Percentiles rank a stretch among this genome's conserved stretches.
Evolutionary conservation across 1,140 invertebrate genomes (phyloP).

Genomic region (Pygmarrhopalites habei): DNA sequence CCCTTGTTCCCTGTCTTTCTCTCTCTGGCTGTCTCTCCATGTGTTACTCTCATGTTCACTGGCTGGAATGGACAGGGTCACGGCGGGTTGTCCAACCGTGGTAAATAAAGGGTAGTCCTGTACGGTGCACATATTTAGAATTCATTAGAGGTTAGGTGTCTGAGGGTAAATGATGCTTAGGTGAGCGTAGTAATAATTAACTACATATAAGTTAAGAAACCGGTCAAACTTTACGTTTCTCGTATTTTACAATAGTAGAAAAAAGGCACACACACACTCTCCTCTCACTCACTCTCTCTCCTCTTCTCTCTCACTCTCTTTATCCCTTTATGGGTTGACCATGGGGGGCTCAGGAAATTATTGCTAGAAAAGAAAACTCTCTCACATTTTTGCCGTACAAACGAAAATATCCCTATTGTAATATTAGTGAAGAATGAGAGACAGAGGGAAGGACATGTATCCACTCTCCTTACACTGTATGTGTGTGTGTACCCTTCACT

Average conservation of each 20-base stretch:
- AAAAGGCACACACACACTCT: too few species aligned
- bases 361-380: slow-evolving; percentile 10
- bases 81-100: slow-evolving; percentile 27
- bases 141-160: slow-evolving; percentile 34
- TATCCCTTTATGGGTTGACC: slow-evolving; percentile 35
- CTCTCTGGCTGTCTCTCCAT: not conserved
- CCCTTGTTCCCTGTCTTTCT: not conserved
- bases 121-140: slow-evolving; percentile 34
- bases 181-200: slow-evolving; percentile 23
- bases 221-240: too few species aligned
- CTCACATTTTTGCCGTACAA: slow-evolving; percentile 26
- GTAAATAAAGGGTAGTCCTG: slow-evolving; percentile 11
- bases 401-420: slow-evolving; percentile 21
- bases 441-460: too few species aligned
- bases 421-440: too few species aligned
- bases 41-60: not conserved
- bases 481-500: too few species aligned
- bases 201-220: too few species aligned
- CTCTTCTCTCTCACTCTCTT: too few species aligned
- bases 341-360: slow-evolving; percentile 30
- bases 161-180: slow-evolving; percentile 26
- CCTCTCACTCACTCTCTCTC: too few species aligned
- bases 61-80: slow-evolving; percentile 17
- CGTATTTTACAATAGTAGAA: too few species aligned
- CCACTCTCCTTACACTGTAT: too few species aligned